These are phyloP conservation scores for Anguilla obscura DNA, from an alignment of 2,797 vertebrate genomes.

Conservation along the genomic window DNA sequence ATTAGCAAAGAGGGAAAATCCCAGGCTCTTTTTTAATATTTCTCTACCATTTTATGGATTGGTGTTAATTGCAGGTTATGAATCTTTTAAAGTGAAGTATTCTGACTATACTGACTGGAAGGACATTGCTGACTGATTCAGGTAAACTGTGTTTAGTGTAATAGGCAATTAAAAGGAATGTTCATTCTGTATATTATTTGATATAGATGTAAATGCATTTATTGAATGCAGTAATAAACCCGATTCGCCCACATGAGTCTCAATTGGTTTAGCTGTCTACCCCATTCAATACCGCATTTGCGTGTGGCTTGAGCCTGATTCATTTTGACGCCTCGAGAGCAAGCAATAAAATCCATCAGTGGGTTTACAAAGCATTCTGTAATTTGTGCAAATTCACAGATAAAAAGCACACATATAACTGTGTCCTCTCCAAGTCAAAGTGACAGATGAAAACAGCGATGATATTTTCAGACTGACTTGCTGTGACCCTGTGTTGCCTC, in stretches of 20 bases:
- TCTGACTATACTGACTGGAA: too few species aligned
- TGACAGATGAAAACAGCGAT: slow-evolving; percentile 9
- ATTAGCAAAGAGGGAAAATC: neutral
- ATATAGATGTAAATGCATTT: neutral
- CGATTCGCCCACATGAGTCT: neutral
- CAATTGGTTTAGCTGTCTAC: neutral
- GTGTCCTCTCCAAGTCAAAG: neutral
- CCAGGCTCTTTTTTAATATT: too few species aligned
- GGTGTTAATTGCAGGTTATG: too few species aligned
- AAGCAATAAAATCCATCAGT: neutral
- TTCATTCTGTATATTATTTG: neutral
- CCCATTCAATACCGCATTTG: neutral
- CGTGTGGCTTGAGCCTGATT: neutral
- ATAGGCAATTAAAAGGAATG: too few species aligned
- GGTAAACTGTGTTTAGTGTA: too few species aligned
- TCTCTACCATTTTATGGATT: too few species aligned
- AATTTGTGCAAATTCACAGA: neutral
- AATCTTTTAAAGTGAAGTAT: too few species aligned
- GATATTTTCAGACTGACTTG: neutral
- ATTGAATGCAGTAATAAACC: neutral
- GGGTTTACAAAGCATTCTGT: neutral
- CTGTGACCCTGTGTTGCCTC: neutral
- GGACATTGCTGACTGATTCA: too few species aligned
- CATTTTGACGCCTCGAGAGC: neutral
- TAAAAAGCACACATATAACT: neutral